Evolutionary conservation across 2,888 invertebrate genomes (phyloP), one percentile per base, ranked within the genome.

Genomic region (Agriopis marginaria): DNA sequence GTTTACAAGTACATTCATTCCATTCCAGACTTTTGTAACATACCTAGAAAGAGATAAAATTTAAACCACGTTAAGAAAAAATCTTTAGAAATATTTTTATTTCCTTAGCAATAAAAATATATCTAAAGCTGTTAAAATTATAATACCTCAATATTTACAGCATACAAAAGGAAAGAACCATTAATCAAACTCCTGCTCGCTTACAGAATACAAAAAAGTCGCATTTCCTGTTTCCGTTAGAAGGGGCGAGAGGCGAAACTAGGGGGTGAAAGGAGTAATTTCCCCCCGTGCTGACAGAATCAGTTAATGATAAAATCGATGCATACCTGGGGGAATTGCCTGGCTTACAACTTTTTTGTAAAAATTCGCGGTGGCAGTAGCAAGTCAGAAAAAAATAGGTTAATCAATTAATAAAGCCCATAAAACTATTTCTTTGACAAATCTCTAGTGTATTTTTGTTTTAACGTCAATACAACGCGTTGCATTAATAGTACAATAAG

Each of bases 241-340:
- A 60, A 55, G 44, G 55, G 64, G 64, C 11, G 39, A 23, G 64
- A 51, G 40, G 23, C 8, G 58, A 58, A 47, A 58, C 23, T 14
- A 42, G 55, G 42, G 40, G 44, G 56, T 8, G 51, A 51, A 58
- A 56, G 40, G 66, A 49, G 47, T 55, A 40, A 66, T 54, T 53
- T 58, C 56, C 56, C 60, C 40, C 42, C 44, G 39, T 55, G 45
- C 61, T 62, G 69, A 56, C 65, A 69, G 56, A 55, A 64, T 65
- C 64, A 65, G 66, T 61, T 70, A 68, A 73, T 73, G 67, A 70
- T 71, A 70, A 72, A 75, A 75, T 71, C 73, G 66, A 75, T 73
- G 42, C 60, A 53, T 61, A 62, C 65, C 69, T 69, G 64, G 17
- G 54, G 55, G 65, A 60, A 61, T 60, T 58, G 51, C 32, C 23